Percentiles rank a stretch among this genome's conserved stretches.
These are phyloP conservation scores for Agrotis clavis DNA, from an alignment of 2,888 invertebrate species.

Conservation along the genomic window DNA sequence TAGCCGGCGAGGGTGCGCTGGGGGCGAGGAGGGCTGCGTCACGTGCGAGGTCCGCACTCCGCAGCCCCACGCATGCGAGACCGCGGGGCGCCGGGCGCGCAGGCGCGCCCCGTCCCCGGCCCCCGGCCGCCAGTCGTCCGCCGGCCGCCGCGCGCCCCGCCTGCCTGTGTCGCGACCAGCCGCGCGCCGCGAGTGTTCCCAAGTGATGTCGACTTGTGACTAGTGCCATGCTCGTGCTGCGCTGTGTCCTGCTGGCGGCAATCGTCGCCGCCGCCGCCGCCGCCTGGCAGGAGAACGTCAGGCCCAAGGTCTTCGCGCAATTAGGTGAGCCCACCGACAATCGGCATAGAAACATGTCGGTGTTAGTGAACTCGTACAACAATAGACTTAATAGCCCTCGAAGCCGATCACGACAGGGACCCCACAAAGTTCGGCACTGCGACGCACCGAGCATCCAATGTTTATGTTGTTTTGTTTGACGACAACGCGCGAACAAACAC, in stretches of 20 bases:
- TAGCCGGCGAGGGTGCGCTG: conserved; percentile 82
- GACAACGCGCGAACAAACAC: conserved; percentile 85
- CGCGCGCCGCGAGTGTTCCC: conserved; percentile 85
- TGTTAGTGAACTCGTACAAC: conserved; percentile 82
- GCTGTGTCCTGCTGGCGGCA: conserved; percentile 89
- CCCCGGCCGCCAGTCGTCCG: conserved; percentile 89
- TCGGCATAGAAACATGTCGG: conserved; percentile 76
- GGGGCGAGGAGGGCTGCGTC: conserved; percentile 90
- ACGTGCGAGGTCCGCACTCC: conserved; percentile 91
- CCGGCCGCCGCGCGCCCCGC: conserved; percentile 90
- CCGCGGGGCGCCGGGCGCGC: conserved; percentile 88
- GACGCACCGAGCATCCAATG: conserved; percentile 74
- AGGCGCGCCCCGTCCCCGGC: conserved; percentile 80
- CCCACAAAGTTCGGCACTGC: conserved; percentile 72
- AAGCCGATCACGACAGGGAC: conserved; percentile 73
- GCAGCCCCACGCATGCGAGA: conserved; percentile 91
- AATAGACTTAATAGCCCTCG: conserved; percentile 80
- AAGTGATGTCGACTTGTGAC: conserved; percentile 90
- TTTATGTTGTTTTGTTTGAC: conserved; percentile 88
- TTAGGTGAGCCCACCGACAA: conserved; percentile 93
- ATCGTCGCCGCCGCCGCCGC: conserved; percentile 91
- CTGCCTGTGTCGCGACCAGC: conserved; percentile 72
- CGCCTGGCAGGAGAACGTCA: conserved; percentile 97
- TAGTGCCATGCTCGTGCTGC: conserved; percentile 90
- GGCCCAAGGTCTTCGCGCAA: conserved; percentile 98